phyloP scores from a whole-genome alignment of 2,888 invertebrate genomes.

The Meteorus cinctellus region DNA sequence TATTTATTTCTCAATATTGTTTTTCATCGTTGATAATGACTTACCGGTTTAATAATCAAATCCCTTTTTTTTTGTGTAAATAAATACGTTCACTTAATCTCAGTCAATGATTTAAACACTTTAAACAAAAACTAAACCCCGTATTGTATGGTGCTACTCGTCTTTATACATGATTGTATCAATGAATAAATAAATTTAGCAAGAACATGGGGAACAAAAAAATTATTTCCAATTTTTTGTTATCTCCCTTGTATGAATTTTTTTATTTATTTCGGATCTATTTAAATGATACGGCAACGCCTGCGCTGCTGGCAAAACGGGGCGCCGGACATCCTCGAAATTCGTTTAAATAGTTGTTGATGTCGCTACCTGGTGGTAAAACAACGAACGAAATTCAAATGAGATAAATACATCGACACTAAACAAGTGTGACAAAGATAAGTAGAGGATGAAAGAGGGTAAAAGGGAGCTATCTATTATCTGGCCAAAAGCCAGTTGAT shows the following conservation, averaged over 20 bases:
- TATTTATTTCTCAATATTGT: too few species aligned
- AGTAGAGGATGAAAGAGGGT: conserved; percentile 11
- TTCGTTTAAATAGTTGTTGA: conserved; percentile 77
- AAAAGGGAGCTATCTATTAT: conserved; percentile 28
- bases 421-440: background rate
- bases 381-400: conserved; percentile 59
- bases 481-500: conserved; percentile 49
- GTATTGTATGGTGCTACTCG: conserved; percentile 54
- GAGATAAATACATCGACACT: background rate
- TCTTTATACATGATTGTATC: conserved; percentile 60
- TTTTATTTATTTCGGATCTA: background rate
- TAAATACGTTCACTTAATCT: conserved; percentile 23
- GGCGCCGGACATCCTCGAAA: conserved; percentile 74
- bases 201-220: conserved; percentile 36
- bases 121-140: conserved; percentile 30
- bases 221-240: background rate
- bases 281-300: conserved; percentile 65
- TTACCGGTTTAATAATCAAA: conserved; percentile 44
- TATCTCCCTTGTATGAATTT: background rate
- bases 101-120: background rate
- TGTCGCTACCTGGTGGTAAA: conserved; percentile 76
- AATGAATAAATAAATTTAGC: background rate
- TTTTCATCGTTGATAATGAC: conserved; percentile 14
- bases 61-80: background rate
- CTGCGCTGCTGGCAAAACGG: conserved; percentile 77